phyloP scores from a whole-genome alignment of 2,888 invertebrate species.

The Gasteruption jaculator region DNA sequence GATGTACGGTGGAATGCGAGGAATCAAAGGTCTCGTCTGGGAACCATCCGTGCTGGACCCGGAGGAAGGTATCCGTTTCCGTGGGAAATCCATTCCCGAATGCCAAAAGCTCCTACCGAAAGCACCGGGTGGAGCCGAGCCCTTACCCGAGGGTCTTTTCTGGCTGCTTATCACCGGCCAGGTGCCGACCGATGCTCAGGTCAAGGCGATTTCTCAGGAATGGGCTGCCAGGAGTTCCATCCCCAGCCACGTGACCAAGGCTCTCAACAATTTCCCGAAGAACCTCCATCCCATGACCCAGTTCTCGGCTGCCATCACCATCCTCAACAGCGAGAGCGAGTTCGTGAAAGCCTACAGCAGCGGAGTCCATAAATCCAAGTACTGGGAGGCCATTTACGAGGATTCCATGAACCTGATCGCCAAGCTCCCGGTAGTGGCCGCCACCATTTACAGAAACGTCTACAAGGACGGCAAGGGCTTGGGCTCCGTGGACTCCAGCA shows the following conservation, averaged over 20 bases:
- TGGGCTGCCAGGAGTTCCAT: conserved; percentile 71
- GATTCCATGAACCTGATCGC: conserved; percentile 94
- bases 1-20: conserved; percentile 95
- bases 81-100: conserved; percentile 89
- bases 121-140: conserved; percentile 75
- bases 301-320: conserved; percentile 85
- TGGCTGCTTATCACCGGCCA: conserved; percentile 90
- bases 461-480: conserved; percentile 70
- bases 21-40: conserved; percentile 90
- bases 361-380: conserved; percentile 83
- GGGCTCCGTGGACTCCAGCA: conserved; percentile 81
- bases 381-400: conserved; percentile 89
- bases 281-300: conserved; percentile 94
- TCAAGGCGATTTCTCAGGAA: conserved; percentile 50
- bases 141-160: conserved; percentile 90
- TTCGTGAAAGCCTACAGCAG: conserved; percentile 87
- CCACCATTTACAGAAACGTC: conserved; percentile 89
- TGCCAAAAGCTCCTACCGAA: conserved; percentile 85
- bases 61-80: conserved; percentile 93
- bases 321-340: conserved; percentile 86
- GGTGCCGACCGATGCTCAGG: conserved; percentile 78
- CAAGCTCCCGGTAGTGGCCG: conserved; percentile 89
- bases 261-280: conserved; percentile 87
- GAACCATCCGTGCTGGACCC: conserved; percentile 94
- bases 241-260: conserved; percentile 87